Percentiles rank a stretch among this genome's conserved stretches.
Conservation (phyloP, 2,113 vertebrate species). For the Pycnonotus jocosus region DNA sequence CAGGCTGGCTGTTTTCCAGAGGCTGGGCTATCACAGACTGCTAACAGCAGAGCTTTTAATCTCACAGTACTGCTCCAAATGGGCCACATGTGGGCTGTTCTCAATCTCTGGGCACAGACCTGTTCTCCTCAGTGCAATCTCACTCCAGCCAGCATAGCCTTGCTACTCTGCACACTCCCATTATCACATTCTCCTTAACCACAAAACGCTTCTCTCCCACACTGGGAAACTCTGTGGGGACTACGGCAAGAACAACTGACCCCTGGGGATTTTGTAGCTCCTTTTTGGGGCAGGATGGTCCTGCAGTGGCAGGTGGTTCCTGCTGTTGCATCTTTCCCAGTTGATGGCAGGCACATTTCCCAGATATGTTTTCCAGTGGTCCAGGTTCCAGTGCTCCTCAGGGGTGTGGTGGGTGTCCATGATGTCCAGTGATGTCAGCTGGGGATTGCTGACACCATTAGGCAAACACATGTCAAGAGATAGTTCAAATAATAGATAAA, state of each 20-base stretch:
- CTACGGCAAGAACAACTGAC: background rate
- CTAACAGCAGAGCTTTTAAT: background rate
- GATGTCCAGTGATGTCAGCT: background rate
- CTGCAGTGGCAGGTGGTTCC: background rate
- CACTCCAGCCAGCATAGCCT: background rate
- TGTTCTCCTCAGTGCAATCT: background rate
- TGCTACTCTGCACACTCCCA: accelerated
- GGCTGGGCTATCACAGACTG: background rate
- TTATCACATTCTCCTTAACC: background rate
- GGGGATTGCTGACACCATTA: background rate
- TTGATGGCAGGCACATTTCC: background rate
- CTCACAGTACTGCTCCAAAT: background rate
- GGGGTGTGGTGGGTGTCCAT: accelerated
- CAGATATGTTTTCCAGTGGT: background rate
- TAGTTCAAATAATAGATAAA: background rate
- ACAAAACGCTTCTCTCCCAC: accelerated
- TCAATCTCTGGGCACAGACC: background rate
- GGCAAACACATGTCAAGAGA: background rate
- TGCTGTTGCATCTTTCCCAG: background rate
- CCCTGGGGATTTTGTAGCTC: background rate
- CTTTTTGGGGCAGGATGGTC: background rate
- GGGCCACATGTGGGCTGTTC: background rate
- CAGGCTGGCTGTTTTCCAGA: background rate
- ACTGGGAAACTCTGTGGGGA: background rate
- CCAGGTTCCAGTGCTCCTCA: background rate